phyloP scores from a whole-genome alignment of 2,113 vertebrate species.

The Channa argus region DNA sequence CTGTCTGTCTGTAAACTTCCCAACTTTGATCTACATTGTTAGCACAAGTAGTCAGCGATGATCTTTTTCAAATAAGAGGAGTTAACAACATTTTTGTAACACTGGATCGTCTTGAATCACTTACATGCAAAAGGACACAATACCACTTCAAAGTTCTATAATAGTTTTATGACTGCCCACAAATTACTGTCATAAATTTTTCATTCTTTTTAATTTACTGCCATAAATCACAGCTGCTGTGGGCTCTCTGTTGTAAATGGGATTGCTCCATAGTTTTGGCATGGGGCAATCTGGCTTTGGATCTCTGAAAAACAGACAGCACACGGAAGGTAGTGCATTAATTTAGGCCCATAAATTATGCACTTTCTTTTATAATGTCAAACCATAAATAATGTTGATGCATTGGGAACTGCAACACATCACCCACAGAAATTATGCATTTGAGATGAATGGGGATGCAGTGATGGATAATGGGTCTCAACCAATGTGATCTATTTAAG shows the following conservation, averaged over 20 bases:
- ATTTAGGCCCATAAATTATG: constrained; percentile 86
- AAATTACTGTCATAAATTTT: constrained; percentile 86
- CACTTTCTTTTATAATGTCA: constrained; percentile 86
- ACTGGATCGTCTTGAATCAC: constrained; percentile 78
- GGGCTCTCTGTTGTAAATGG: constrained; percentile 80
- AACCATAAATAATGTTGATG: constrained; percentile 85
- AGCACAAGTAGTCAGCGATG: constrained; percentile 32
- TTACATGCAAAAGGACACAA: constrained; percentile 81
- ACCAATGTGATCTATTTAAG: constrained; percentile 78
- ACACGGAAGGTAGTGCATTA: constrained; percentile 83
- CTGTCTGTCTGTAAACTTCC: constrained; percentile 49
- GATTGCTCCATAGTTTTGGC: constrained; percentile 83
- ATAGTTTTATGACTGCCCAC: constrained; percentile 85
- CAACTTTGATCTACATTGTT: constrained; percentile 41
- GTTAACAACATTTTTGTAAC: constrained; percentile 70
- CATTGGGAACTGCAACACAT: constrained; percentile 80
- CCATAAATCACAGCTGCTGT: constrained; percentile 83
- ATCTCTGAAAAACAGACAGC: constrained; percentile 82
- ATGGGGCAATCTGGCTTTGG: constrained; percentile 80
- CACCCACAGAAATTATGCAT: constrained; percentile 81
- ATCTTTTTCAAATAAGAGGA: constrained; percentile 49
- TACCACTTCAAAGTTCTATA: constrained; percentile 85
- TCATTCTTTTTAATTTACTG: constrained; percentile 86
- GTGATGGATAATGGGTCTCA: constrained; percentile 80
- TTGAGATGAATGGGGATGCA: constrained; percentile 80